A percentile compares a stretch with the other conserved stretches of the same genome.
Conservation (phyloP, 2,113 vertebrate species). For the Nycticebus coucang region DNA sequence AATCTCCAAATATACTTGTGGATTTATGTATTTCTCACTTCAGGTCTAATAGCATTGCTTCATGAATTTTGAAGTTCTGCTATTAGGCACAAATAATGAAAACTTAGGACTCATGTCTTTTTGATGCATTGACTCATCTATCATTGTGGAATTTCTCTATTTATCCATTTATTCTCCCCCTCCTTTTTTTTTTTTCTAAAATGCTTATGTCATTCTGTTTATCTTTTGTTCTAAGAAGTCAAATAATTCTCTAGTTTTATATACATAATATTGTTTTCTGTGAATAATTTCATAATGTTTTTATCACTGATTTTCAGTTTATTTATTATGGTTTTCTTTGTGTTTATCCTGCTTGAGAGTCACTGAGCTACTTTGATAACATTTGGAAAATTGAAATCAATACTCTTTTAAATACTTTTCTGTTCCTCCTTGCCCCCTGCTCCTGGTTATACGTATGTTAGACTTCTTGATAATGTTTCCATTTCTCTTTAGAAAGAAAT, state of each 20-base stretch:
- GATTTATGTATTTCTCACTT: neutral
- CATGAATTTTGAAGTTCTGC: neutral
- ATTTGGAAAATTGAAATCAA: neutral
- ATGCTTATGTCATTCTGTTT: neutral
- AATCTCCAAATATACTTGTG: neutral
- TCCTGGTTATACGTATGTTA: neutral
- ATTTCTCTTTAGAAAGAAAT: conserved; percentile 22
- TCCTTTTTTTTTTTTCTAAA: neutral
- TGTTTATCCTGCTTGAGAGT: neutral
- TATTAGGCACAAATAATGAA: neutral
- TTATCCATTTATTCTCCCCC: neutral
- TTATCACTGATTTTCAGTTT: neutral
- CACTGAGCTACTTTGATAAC: neutral
- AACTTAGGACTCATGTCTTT: neutral
- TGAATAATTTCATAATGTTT: neutral
- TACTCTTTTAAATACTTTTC: conserved; percentile 7
- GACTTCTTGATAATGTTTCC: neutral
- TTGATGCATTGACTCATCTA: neutral
- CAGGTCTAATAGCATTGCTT: neutral
- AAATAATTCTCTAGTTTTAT: neutral
- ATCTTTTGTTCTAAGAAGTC: neutral
- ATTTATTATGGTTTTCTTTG: neutral
- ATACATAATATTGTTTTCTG: neutral
- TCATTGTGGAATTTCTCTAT: neutral
- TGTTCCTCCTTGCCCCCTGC: neutral